Conservation (phyloP, 2,113 vertebrate genomes). For the Phrynosoma blainvillii region DNA sequence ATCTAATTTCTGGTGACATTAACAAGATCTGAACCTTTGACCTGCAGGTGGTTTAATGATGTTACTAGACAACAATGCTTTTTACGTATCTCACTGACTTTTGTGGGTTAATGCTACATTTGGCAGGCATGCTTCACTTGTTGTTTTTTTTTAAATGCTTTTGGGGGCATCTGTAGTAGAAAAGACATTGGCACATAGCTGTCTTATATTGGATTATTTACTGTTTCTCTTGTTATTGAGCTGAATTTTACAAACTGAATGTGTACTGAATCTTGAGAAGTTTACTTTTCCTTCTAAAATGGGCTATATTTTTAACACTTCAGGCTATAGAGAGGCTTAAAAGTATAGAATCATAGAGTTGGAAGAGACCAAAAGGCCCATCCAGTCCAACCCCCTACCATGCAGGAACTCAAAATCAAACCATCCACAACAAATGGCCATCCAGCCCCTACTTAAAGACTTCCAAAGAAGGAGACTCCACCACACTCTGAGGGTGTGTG, state of each 20-base stretch:
- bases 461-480: too few relatives aligned
- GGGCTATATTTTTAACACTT: not conserved
- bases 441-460: too few relatives aligned
- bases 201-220: not conserved
- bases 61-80: constrained; percentile 70
- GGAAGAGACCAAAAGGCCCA: too few relatives aligned
- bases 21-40: constrained; percentile 71
- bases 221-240: not conserved
- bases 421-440: too few relatives aligned
- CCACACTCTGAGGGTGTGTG: too few relatives aligned
- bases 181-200: not conserved
- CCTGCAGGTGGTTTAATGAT: constrained; percentile 71
- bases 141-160: not conserved
- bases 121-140: not conserved
- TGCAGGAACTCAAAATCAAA: too few relatives aligned
- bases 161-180: not conserved
- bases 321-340: not conserved
- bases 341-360: too few relatives aligned
- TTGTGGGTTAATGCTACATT: not conserved
- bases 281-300: not conserved
- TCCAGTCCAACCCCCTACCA: too few relatives aligned
- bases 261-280: not conserved
- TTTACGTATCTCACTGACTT: not conserved
- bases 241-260: not conserved
- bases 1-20: constrained; percentile 73